Evolutionary conservation across 2,888 invertebrate species (phyloP), one percentile per base, ranked within the genome.

Genomic region (Acrocyrtus sp.): DNA sequence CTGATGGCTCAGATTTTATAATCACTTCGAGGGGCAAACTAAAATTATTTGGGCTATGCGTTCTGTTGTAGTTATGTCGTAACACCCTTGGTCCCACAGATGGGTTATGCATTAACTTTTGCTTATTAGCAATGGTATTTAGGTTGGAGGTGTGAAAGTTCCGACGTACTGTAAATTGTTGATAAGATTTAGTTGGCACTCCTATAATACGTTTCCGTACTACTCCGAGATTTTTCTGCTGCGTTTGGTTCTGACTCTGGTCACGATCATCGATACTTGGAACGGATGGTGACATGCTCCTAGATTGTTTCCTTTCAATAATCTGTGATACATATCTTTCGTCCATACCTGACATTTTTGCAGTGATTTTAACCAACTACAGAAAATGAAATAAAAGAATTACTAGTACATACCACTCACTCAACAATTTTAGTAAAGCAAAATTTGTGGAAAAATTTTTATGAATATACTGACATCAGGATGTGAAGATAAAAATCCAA

Each of bases 281-380:
- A n/a, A n/a, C n/a, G n/a, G n/a, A n/a, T n/a, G n/a, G n/a, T n/a
- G n/a, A n/a, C n/a, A n/a, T n/a, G n/a, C n/a, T n/a, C n/a, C n/a
- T n/a, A n/a, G n/a, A n/a, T n/a, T n/a, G n/a, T n/a, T n/a, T n/a
- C 24, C 24, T 5, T 6, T 3, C 21, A 47, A 6, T 17, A 6
- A 43, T 8, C 41, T 22, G 8, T 5, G 6, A 10, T 1, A 67
- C 51, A 6, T 5, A 12, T 27, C n/a, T n/a, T 27, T 17, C 17
- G 19, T 50, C 51, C 2, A 58, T 22, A 6, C 67, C 67, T n/a
- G 51, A n/a, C 15, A 67, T 2, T 4, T 67, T 58, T 6, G 67
- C 27, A 0, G 58, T 68, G 17, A 68, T 26, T 34, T 68, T 68
- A 1, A 60, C 39, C 4, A 68, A 10, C 68, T 68, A n/a, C 17